Evolutionary conservation across 2,888 invertebrate species (phyloP).

Genomic region (Drosophila prostipennis): DNA sequence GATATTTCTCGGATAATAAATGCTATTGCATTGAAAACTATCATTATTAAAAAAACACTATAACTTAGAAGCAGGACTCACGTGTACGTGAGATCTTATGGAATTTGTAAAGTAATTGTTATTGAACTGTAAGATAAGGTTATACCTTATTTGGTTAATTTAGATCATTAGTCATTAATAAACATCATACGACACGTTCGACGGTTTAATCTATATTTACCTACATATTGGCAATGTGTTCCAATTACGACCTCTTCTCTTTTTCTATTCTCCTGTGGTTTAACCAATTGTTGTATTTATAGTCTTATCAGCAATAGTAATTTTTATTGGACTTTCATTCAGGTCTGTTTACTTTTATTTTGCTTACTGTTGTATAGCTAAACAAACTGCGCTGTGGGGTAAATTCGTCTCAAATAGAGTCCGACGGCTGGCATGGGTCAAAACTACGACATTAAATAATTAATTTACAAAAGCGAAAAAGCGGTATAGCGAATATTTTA

Average conservation of each 20-base stretch:
- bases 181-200: constrained; percentile 1
- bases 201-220: background rate
- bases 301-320: background rate
- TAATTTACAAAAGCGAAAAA: no score
- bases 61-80: no score
- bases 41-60: no score
- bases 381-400: constrained; percentile 1
- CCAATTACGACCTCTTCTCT: background rate
- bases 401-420: background rate
- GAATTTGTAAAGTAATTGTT: background rate
- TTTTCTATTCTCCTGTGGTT: background rate
- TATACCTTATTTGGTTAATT: background rate
- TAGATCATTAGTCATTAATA: background rate
- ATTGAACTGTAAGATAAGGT: background rate
- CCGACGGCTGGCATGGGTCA: background rate
- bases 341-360: background rate
- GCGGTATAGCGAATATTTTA: no score
- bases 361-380: background rate
- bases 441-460: background rate
- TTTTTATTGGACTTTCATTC: background rate
- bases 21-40: background rate
- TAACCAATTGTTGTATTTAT: background rate
- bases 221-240: background rate
- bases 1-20: no score
- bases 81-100: background rate